These are phyloP conservation scores for Microcebus ravelobensis DNA, from an alignment of 2,113 vertebrate genomes.

Conservation along the genomic window DNA sequence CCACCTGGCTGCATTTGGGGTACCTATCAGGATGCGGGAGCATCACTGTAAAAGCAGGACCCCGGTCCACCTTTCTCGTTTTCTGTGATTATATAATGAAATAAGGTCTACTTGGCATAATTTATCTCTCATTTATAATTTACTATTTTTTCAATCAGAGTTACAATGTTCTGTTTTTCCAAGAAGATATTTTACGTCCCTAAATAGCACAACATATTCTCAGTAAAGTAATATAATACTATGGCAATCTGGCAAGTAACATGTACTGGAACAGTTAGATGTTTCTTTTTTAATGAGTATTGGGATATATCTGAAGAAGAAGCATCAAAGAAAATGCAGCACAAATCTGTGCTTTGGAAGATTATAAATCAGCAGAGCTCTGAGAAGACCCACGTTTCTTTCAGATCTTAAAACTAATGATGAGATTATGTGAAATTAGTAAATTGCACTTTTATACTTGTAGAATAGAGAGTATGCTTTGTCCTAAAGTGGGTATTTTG, in stretches of 20 bases:
- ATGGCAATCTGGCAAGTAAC: conserved; percentile 68
- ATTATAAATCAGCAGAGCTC: background rate
- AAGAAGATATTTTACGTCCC: background rate
- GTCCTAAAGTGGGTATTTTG: conserved; percentile 20
- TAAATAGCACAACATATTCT: background rate
- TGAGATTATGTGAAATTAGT: background rate
- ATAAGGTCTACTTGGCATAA: background rate
- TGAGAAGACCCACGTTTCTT: background rate
- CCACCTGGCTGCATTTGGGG: background rate
- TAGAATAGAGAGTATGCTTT: background rate
- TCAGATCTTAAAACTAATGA: background rate
- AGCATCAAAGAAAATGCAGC: conserved; percentile 68
- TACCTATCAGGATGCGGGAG: background rate
- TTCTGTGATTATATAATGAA: background rate
- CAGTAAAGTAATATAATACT: conserved; percentile 70
- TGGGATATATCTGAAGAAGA: background rate
- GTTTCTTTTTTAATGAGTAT: conserved; percentile 68
- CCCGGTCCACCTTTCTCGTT: background rate
- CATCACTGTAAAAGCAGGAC: background rate
- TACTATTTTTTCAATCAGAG: conserved; percentile 1
- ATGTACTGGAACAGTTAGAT: conserved; percentile 56
- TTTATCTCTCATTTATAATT: conserved; percentile 1
- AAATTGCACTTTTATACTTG: background rate
- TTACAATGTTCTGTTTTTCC: background rate
- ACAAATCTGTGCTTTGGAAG: conserved; percentile 17